Base-by-base conservation (phyloP, 2,113 vertebrate species). In the Microcebus murinus region DNA sequence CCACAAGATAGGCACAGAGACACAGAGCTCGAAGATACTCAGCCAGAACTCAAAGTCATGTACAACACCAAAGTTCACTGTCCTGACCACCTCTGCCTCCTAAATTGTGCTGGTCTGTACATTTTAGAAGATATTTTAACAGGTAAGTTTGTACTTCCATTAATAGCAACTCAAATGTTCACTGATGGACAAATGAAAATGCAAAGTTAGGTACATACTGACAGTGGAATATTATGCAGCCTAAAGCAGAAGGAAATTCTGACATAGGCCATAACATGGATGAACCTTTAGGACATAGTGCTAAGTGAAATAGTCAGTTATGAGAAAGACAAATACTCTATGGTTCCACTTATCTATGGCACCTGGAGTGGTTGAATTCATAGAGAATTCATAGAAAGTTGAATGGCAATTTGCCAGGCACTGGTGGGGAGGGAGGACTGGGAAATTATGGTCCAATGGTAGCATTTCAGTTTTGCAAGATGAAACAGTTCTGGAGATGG, bases 401-500 rank as follows among this genome's bases (percentile, higher is more conserved):
- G 45, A n/a, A 31, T 1, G 2, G 31, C 13, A 14, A 25, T 18
- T 25, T 25, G 39, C 34, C 18, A 17, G n/a, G 7, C 17, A 1
- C 50, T 23, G 31, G 11, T 4, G 18, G 15, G 17, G 12, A 4
- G 4, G 6, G 36, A 39, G 10, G 5, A 4, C 34, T 3, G 18
- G 8, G n/a, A 36, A 45, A 7, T 11, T 29, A 39, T 12, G 29
- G 11, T 15, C 81, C 31, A 8, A 15, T 4, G 6, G 1, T 5
- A 59, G 39, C 18, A 8, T 57, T 45, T 81, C 29, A 9, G 27
- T 67, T 84, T 80, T 36, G 15, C 20, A 4, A 71, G 36, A 70
- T 3, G 18, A 8, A 76, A 87, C 2, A 31, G 4, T 31, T 79
- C 71, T 89, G 31, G 55, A 48, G 39, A n/a, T 7, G n/a, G 17